A percentile compares a stretch with the other conserved stretches of the same genome.
Evolutionary conservation across 2,888 invertebrate genomes (phyloP).

Genomic region (Tetropium fuscum): DNA sequence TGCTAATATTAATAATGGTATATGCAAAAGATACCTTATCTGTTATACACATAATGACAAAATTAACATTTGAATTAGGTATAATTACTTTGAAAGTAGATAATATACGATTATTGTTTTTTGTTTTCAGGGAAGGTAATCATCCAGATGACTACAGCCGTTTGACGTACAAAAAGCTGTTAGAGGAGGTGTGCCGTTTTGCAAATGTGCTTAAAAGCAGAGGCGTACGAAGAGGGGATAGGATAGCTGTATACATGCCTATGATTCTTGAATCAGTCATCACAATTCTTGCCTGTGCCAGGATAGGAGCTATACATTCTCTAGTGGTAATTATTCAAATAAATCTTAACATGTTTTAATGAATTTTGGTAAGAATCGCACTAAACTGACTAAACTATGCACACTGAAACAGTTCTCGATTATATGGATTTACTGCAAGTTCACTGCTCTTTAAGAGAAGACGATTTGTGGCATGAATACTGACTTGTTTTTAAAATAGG

Average conservation of each 20-base stretch:
- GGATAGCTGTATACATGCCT: constrained; percentile 99
- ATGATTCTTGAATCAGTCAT: constrained; percentile 96
- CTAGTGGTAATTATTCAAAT: constrained; percentile 89
- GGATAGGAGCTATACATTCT: constrained; percentile 97
- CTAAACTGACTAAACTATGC: too few relatives aligned
- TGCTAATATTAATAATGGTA: too few relatives aligned
- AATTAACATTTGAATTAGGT: too few relatives aligned
- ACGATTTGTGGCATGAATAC: too few relatives aligned
- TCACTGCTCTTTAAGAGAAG: too few relatives aligned
- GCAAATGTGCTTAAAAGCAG: constrained; percentile 90
- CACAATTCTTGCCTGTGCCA: constrained; percentile 94
- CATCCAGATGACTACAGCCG: constrained; percentile 92
- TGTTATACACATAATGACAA: too few relatives aligned
- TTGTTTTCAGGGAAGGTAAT: constrained; percentile 92
- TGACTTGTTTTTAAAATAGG: too few relatives aligned
- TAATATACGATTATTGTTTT: not conserved
- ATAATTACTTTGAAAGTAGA: too few relatives aligned
- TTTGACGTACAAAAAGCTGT: constrained; percentile 88
- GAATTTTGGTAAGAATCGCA: too few relatives aligned
- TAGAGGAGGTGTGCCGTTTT: constrained; percentile 91
- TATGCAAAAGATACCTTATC: not conserved
- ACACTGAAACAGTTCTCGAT: too few relatives aligned
- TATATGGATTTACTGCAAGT: too few relatives aligned
- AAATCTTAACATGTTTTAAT: too few relatives aligned
- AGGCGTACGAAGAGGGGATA: constrained; percentile 89